Evolutionary conservation across 2,797 vertebrate species (phyloP), one percentile per base, ranked within the genome.

Genomic region (Vultur gryphus): DNA sequence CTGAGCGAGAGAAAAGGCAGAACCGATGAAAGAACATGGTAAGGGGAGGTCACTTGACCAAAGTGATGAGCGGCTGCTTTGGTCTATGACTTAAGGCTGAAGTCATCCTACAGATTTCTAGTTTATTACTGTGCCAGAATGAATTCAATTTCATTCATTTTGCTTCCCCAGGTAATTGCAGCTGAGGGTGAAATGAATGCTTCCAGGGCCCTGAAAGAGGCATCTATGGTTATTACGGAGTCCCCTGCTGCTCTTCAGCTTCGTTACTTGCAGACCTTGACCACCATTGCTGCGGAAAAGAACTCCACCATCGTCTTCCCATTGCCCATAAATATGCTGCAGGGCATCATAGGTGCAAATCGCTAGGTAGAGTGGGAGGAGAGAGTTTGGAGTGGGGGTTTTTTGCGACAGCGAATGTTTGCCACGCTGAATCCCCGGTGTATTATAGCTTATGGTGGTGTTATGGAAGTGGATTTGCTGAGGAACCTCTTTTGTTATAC

Each of bases 161-260:
- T 62, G 31, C 44, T 78, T 37, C 58, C n/a, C 0, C 51, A 99
- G 99, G 99, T 99, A 66, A 99, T 99, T 5, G 99, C 99, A 1
- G 99, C 99, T 0, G 99, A 99, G 95, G 99, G 99, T 1, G 99
- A 99, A 97, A 99, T 99, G 99, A 99, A 99, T 1, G 99, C 99
- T 0, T 99, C 99, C 9, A 97, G 99, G 44, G 99, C 99, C 0
- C 98, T 99, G 94, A 99, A 99, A 89, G 99, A 99, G 96, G 99
- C 99, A 1, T 98, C 99, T 16, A 98, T 99, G 31, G 99, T 99
- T 64, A 99, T 99, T 71, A 97, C 99, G 0, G 99, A 99, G 97
- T 99, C 99, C 21, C 99, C 99, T 0, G 99, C 99, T 0, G 99
- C 98, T 48, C 98, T 99, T 46, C 99, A 99, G 98, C 99, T 99